Percentiles rank a stretch among this genome's conserved stretches.
These are phyloP conservation scores for Scaptodrosophila latifasciaeformis DNA, from an alignment of 2,888 invertebrate genomes.

Conservation along the genomic window DNA sequence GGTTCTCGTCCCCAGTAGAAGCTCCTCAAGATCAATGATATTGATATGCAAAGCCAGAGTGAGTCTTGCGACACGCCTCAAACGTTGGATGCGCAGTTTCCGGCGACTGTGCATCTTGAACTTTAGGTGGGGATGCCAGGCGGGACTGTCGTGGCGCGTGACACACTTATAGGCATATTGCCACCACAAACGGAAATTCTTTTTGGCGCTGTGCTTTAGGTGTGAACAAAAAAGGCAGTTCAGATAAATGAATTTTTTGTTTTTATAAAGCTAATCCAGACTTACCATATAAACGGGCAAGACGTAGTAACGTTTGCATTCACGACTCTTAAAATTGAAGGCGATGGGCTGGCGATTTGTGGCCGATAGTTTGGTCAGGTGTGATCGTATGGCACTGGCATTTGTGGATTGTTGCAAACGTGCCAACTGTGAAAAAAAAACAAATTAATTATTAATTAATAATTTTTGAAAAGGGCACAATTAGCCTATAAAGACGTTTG, in stretches of 20 bases:
- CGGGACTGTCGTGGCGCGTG: constrained; percentile 34
- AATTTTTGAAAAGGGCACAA: constrained; percentile 1
- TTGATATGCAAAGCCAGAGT: constrained; percentile 45
- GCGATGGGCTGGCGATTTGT: constrained; percentile 52
- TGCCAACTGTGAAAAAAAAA: constrained; percentile 37
- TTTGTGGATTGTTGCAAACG: constrained; percentile 64
- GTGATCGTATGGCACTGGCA: constrained; percentile 67
- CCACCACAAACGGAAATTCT: constrained; percentile 58
- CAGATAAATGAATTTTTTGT: constrained; percentile 11
- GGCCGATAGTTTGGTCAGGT: constrained; percentile 59
- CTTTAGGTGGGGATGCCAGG: constrained; percentile 56
- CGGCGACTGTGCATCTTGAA: constrained; percentile 53
- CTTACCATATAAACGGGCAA: constrained; percentile 63
- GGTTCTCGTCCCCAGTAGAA: too few relatives aligned
- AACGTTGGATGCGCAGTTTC: constrained; percentile 50
- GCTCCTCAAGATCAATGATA: constrained; percentile 42
- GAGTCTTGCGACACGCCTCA: constrained; percentile 24
- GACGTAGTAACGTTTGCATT: constrained; percentile 63
- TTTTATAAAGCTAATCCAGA: constrained; percentile 19
- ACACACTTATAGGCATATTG: constrained; percentile 60
- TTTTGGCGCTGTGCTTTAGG: constrained; percentile 52
- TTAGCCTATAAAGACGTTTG: constrained; percentile 17
- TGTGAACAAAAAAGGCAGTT: constrained; percentile 5
- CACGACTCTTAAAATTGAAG: constrained; percentile 60
- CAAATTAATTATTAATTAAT: constrained; percentile 3